Conservation (phyloP, 2,888 invertebrate genomes). For the Lithophane semibrunnea region DNA sequence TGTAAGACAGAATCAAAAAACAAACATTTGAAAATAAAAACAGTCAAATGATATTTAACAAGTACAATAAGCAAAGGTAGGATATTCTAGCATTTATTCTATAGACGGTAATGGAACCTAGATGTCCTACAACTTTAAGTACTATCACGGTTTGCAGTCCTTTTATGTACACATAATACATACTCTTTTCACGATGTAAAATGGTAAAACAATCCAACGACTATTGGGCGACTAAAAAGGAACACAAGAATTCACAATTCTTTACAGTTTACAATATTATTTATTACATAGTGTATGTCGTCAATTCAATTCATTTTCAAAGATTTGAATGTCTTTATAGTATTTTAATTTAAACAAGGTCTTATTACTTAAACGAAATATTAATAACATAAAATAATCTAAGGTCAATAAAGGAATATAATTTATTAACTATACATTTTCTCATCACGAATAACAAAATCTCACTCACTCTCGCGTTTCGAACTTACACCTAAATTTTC, state of each 20-base stretch:
- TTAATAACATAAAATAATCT: slow-evolving; percentile 72
- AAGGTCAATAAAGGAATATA: slow-evolving; percentile 81
- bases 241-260: slow-evolving; percentile 69
- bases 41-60: slow-evolving; percentile 58
- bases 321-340: slow-evolving; percentile 45
- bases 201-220: slow-evolving; percentile 59
- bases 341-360: slow-evolving; percentile 71
- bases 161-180: slow-evolving; percentile 75
- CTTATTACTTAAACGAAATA: slow-evolving; percentile 72
- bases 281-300: slow-evolving; percentile 23
- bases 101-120: slow-evolving; percentile 74
- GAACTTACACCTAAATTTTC: slow-evolving; percentile 73
- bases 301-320: slow-evolving; percentile 27
- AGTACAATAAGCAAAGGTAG: slow-evolving; percentile 65
- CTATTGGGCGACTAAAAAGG: slow-evolving; percentile 46
- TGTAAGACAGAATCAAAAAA: slow-evolving; percentile 58
- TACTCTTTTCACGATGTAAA: slow-evolving; percentile 49
- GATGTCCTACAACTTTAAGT: slow-evolving; percentile 80
- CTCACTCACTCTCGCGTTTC: slow-evolving; percentile 72
- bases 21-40: slow-evolving; percentile 60
- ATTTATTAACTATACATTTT: slow-evolving; percentile 80
- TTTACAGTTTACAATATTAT: slow-evolving; percentile 38
- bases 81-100: slow-evolving; percentile 77
- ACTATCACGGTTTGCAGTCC: slow-evolving; percentile 87
- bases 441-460: slow-evolving; percentile 77